Evolutionary conservation across 2,797 vertebrate genomes (phyloP).

Genomic region (Parauchenoglanis punctatus): DNA sequence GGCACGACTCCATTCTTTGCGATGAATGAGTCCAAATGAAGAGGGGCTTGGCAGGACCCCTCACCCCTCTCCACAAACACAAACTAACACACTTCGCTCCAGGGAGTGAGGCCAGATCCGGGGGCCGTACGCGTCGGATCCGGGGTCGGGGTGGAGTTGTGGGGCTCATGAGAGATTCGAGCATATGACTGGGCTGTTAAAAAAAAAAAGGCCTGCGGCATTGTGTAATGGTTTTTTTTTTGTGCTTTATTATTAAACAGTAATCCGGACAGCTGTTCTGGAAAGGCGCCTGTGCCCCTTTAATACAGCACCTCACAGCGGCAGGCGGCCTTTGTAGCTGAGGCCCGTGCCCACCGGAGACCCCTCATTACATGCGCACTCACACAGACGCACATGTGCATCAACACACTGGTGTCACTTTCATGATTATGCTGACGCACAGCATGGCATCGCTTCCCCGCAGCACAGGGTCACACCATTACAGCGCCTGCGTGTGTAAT

Average conservation of each 20-base stretch:
- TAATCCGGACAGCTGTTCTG: conserved; percentile 79
- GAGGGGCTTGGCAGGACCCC: conserved; percentile 71
- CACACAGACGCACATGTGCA: conserved; percentile 28
- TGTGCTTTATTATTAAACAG: conserved; percentile 68
- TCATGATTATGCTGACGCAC: conserved; percentile 47
- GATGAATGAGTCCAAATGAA: conserved; percentile 78
- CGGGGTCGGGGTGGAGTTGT: conserved; percentile 59
- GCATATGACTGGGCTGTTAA: conserved; percentile 39
- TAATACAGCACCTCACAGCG: conserved; percentile 46
- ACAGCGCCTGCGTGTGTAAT: conserved; percentile 45
- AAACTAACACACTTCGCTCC: conserved; percentile 61
- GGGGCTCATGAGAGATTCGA: conserved; percentile 54
- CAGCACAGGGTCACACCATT: conserved; percentile 31
- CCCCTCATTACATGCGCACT: conserved; percentile 57
- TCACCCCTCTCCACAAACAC: conserved; percentile 38
- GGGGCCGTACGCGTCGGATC: conserved; percentile 62
- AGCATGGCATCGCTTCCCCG: conserved; percentile 53
- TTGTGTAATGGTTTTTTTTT: conserved; percentile 45
- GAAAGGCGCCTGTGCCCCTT: conserved; percentile 50
- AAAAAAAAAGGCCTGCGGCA: conserved; percentile 22
- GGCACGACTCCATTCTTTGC: conserved; percentile 75
- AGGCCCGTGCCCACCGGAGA: conserved; percentile 58
- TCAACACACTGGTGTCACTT: conserved; percentile 59
- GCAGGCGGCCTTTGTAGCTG: conserved; percentile 50
- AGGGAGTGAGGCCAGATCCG: conserved; percentile 48